Evolutionary conservation across 2,113 vertebrate species (phyloP), one percentile per base, ranked within the genome.

Genomic region (Tricholaema leucomelas): DNA sequence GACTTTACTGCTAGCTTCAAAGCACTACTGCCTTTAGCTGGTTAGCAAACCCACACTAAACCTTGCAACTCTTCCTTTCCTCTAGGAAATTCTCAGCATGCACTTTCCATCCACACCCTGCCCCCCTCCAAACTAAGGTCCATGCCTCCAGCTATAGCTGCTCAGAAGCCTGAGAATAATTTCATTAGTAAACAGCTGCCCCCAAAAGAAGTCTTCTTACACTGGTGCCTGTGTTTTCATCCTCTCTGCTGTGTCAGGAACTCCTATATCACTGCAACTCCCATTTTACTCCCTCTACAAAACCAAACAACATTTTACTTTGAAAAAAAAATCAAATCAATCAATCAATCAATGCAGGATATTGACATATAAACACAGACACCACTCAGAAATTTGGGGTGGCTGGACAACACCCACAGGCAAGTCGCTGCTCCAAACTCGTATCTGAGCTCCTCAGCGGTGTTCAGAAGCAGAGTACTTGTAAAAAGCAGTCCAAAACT

Each of bases 401-500:
- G 60, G 30, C 55, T 94, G 79, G 25, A 50, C 35, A 81, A 65
- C 17, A 46, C 25, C 85, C n/a, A 67, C 19, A 86, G 35, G 36
- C 9, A 76, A 84, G 52, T 24, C 73, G 81, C 76, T 64, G n/a
- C 40, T 71, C 75, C 67, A 75, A 81, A 76, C 28, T 85, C 24
- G 0, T 50, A 79, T 65, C 23, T 58, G 23, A 90, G 23, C 27
- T 73, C 55, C 88, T 81, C 58, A 92, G 30, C 77, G 48, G 70
- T 21, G 54, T 58, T 92, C 54, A 92, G 61, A 82, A 61, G 69
- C 48, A 84, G 28, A 88, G 48, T 42, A 86, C 46, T 95, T 91
- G 83, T 36, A 80, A 95, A 85, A 85, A 85, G 74, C 38, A 84
- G 65, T 65, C 59, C 86, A 86, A 85, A 91, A 82, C 46, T 77